Conservation (phyloP, 2,113 vertebrate genomes). For the Daubentonia madagascariensis region DNA sequence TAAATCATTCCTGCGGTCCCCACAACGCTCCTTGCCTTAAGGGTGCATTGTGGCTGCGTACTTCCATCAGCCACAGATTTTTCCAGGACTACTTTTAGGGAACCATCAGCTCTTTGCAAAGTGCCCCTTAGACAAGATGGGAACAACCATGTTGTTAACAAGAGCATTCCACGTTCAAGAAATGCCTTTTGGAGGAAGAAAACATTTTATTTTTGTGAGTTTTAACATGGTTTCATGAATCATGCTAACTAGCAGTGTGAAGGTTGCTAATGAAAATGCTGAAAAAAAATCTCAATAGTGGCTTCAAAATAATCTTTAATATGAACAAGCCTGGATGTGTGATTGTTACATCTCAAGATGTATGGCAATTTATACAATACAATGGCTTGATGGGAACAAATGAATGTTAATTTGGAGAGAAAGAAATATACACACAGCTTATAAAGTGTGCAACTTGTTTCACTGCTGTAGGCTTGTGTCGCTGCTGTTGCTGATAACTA, state of each 20-base stretch:
- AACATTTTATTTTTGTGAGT: neutral
- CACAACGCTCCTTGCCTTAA: neutral
- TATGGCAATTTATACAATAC: neutral
- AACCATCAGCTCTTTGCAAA: neutral
- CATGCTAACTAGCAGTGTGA: neutral
- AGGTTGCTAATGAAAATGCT: neutral
- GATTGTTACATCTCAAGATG: neutral
- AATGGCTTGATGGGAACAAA: neutral
- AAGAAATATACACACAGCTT: neutral
- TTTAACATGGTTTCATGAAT: neutral
- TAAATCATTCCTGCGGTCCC: neutral
- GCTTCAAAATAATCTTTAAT: neutral
- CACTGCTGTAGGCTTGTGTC: neutral
- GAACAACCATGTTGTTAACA: neutral
- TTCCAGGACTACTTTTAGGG: neutral
- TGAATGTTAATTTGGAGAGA: constrained; percentile 13
- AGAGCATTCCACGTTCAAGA: neutral
- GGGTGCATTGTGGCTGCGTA: neutral
- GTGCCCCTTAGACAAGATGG: neutral
- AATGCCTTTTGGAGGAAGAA: neutral
- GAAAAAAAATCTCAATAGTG: neutral
- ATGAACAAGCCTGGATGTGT: neutral
- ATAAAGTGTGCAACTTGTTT: neutral
- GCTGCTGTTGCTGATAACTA: neutral
- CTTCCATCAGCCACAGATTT: neutral